Evolutionary conservation across 2,113 vertebrate genomes (phyloP), one percentile per base, ranked within the genome.

Genomic region (Synchiropus splendidus): DNA sequence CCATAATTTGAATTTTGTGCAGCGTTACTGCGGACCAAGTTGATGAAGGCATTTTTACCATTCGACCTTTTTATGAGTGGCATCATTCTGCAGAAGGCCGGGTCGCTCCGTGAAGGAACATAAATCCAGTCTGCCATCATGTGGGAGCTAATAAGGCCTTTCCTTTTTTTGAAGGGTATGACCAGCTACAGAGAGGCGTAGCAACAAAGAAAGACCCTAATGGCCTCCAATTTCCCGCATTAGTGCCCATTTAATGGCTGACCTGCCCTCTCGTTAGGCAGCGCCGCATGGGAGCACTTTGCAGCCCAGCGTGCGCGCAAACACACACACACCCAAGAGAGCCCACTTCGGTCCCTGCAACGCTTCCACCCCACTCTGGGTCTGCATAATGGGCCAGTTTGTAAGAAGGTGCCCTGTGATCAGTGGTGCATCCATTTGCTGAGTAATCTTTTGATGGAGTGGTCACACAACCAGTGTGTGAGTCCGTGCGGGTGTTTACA

Each of bases 181-280:
- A 59, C 4, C 16, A 51, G 58, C 65, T 74, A 75, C 77, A 79
- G 71, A 59, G 72, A 75, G 67, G 67, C 72, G 64, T 61, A 44
- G 57, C 75, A 81, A 83, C 80, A 85, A 84, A 84, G 67, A 64
- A 36, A 42, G 48, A 46, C 67, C n/a, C 74, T 81, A 82, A 85
- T 82, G 75, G 75, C 80, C 75, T 80, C 77, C 80, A 76, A 77
- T 82, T 83, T 83, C 74, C 67, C 78, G 71, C 78, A 83, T 85
- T 84, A 85, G 78, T 73, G 71, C 75, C 72, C 70, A 72, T 83
- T 84, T 83, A 84, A 84, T 79, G 67, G 73, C 67, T 62, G 70
- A 61, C 67, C 80, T 83, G 79, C 75, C 79, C 79, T 72, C 70
- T 82, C 70, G 67, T 85, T 83, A 82, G 59, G 62, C 63, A 16